Percentiles rank a stretch among this genome's conserved stretches.
phyloP scores from a whole-genome alignment of 2,888 invertebrate genomes.

The Gonocerus acuteangulatus region DNA sequence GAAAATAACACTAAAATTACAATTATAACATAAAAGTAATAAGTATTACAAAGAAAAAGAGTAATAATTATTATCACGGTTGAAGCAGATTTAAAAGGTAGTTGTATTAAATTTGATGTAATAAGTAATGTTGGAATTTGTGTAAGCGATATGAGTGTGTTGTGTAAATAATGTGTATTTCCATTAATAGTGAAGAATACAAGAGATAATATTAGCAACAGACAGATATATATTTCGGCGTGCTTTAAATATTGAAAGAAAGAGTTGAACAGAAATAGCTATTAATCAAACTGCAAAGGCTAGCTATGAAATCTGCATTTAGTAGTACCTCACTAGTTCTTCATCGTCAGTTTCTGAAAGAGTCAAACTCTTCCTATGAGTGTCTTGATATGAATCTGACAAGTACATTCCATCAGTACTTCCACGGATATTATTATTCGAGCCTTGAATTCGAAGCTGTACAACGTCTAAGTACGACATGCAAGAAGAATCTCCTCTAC shows the following conservation, averaged over 20 bases:
- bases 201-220: no score
- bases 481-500: slow-evolving; percentile 13
- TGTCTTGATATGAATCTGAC: slow-evolving; percentile 26
- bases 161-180: no score
- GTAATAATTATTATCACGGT: no score
- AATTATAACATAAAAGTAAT: background rate
- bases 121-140: no score
- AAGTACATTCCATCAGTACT: slow-evolving; percentile 35
- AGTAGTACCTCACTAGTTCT: slow-evolving; percentile 37
- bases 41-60: no score
- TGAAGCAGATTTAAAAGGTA: no score
- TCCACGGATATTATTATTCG: slow-evolving; percentile 37
- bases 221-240: background rate
- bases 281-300: slow-evolving; percentile 12
- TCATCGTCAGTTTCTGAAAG: slow-evolving; percentile 39
- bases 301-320: background rate
- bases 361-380: slow-evolving; percentile 37
- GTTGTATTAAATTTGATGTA: no score
- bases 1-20: background rate
- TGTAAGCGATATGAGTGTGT: no score
- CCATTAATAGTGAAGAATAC: no score
- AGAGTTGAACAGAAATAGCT: slow-evolving; percentile 11
- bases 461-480: slow-evolving; percentile 34
- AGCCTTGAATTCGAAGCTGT: slow-evolving; percentile 37
- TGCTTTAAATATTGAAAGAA: slow-evolving; percentile 15